Evolutionary conservation across 1,140 invertebrate species (phyloP).

Genomic region (Drosophila parvula): DNA sequence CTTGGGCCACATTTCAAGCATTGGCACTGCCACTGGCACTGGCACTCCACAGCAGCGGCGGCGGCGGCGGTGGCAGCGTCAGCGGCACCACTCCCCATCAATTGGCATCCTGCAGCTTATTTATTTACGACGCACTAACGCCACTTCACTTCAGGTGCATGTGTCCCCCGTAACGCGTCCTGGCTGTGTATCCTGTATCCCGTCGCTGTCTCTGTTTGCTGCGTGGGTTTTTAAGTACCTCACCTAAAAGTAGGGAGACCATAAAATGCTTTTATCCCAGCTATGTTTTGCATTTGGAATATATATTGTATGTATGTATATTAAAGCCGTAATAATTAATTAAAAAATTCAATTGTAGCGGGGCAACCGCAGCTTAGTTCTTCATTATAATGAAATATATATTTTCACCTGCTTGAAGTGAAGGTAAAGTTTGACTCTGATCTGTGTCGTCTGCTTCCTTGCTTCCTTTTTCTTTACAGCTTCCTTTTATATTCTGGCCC

Average conservation of each 20-base stretch:
- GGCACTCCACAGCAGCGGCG: not conserved
- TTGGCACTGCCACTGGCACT: not conserved
- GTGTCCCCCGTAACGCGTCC: slow-evolving; percentile 17
- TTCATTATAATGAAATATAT: not conserved
- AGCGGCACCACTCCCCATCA: slow-evolving; percentile 41
- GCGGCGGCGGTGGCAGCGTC: not conserved
- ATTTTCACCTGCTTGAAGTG: not conserved
- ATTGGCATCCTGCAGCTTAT: slow-evolving; percentile 56
- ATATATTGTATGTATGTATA: not conserved
- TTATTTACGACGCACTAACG: slow-evolving; percentile 54
- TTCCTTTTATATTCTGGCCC: slow-evolving; percentile 9
- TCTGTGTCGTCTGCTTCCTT: no score
- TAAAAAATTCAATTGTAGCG: not conserved
- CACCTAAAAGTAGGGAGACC: not conserved
- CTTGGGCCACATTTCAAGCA: slow-evolving; percentile 26
- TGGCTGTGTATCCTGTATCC: not conserved
- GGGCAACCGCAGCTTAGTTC: not conserved
- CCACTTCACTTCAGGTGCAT: slow-evolving; percentile 25
- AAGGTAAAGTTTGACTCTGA: not conserved
- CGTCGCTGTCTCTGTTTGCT: not conserved
- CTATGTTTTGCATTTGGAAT: not conserved
- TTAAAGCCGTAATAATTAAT: not conserved
- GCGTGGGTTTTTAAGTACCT: not conserved
- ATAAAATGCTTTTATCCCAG: not conserved
- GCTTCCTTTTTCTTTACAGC: not conserved